These are phyloP conservation scores for Muricea muricata DNA, from an alignment of 92 coral and sea anemone species.

Conservation along the genomic window DNA sequence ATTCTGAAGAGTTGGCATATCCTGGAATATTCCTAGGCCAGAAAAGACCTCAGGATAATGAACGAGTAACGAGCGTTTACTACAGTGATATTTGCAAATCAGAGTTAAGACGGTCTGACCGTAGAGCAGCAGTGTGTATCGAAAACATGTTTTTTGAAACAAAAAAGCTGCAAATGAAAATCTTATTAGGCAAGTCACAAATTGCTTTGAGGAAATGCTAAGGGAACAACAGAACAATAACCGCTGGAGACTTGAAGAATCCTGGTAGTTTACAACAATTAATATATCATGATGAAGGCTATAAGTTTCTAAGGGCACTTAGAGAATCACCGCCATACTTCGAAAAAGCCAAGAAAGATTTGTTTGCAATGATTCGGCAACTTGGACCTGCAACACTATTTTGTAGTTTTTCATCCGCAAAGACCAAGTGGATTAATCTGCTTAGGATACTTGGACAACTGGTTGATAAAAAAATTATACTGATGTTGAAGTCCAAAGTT, in stretches of 20 bases:
- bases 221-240: conserved; percentile 38
- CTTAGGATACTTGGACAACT: conserved; percentile 71
- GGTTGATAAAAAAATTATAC: conserved; percentile 66
- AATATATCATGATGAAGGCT: too few species aligned
- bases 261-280: conserved; percentile 43
- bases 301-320: conserved; percentile 29
- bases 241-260: conserved; percentile 60
- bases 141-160: conserved; percentile 66
- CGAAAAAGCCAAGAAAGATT: too few species aligned
- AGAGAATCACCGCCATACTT: conserved; percentile 74
- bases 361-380: too few species aligned
- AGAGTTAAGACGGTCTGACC: too few species aligned
- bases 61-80: not conserved
- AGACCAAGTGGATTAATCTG: conserved; percentile 72
- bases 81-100: too few species aligned
- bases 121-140: conserved; percentile 72
- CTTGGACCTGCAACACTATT: too few species aligned
- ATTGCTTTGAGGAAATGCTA: too few species aligned
- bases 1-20: too few species aligned
- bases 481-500: conserved; percentile 54
- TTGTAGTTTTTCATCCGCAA: too few species aligned
- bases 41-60: conserved; percentile 49
- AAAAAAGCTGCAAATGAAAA: conserved; percentile 74
- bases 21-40: conserved; percentile 60
- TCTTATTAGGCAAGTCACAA: conserved; percentile 57